A percentile compares a stretch with the other conserved stretches of the same genome.
These are phyloP conservation scores for Cabera pusaria DNA, from an alignment of 2,888 invertebrate genomes.

Conservation along the genomic window DNA sequence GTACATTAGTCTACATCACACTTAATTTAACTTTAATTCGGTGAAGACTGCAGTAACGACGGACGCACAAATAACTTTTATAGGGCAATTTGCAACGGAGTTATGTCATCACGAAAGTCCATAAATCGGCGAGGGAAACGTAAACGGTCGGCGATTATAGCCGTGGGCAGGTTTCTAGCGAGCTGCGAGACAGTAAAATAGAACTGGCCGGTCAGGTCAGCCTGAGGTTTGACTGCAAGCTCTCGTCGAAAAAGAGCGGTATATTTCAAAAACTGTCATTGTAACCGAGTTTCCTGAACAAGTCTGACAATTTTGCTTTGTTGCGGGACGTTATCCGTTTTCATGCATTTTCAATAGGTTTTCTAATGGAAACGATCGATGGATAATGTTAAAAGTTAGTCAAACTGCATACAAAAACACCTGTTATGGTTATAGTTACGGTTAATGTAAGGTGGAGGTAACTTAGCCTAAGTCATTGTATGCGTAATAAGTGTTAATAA, in stretches of 20 bases:
- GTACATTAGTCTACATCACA: slow-evolving; percentile 1
- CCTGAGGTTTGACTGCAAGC: slow-evolving; percentile 4
- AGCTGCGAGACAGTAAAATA: slow-evolving; percentile 63
- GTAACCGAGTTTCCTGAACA: too few species aligned
- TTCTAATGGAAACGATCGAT: too few species aligned
- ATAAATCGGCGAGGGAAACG: slow-evolving; percentile 66
- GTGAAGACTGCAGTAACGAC: slow-evolving; percentile 45
- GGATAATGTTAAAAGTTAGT: too few species aligned
- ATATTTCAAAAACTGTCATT: too few species aligned
- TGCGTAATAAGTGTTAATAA: too few species aligned
- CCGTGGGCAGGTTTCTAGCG: slow-evolving; percentile 36
- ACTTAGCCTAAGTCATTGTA: too few species aligned
- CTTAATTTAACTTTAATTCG: slow-evolving; percentile 23
- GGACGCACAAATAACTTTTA: slow-evolving; percentile 72
- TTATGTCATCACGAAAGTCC: slow-evolving; percentile 70
- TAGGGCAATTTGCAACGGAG: slow-evolving; percentile 69
- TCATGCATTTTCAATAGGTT: too few species aligned
- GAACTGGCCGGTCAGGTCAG: slow-evolving; percentile 31
- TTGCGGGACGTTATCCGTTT: too few species aligned
- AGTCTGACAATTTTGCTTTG: too few species aligned
- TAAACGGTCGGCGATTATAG: slow-evolving; percentile 61
- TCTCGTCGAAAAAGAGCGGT: not conserved
- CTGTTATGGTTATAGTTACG: too few species aligned
- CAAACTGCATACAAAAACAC: too few species aligned
- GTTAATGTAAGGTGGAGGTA: too few species aligned